phyloP scores from a whole-genome alignment of 2,113 vertebrate genomes.

The Lates calcarifer region DNA sequence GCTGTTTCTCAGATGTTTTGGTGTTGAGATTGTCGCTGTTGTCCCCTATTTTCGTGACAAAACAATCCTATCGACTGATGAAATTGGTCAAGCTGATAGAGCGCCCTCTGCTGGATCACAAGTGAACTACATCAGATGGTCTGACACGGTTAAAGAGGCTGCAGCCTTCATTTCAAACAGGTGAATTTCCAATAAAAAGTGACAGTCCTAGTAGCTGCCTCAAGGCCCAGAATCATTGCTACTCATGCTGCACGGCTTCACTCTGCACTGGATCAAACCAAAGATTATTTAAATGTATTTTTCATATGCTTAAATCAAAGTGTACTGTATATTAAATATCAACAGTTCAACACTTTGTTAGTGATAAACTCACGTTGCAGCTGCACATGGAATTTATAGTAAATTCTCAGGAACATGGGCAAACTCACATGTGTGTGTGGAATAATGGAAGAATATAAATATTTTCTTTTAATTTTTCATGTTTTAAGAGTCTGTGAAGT shows the following conservation, averaged over 20 bases:
- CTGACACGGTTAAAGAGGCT: no score
- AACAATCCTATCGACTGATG: no score
- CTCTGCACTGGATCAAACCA: background rate
- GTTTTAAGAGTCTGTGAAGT: slow-evolving; percentile 71
- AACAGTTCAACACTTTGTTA: background rate
- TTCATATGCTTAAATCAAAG: background rate
- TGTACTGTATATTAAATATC: background rate
- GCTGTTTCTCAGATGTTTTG: no score
- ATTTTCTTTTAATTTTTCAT: slow-evolving; percentile 49
- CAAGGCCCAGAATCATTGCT: no score
- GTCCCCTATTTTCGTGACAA: no score
- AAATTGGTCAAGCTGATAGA: no score
- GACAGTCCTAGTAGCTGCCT: no score
- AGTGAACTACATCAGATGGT: no score
- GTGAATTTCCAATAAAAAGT: no score
- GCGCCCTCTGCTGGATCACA: no score
- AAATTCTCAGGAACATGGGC: slow-evolving; percentile 18
- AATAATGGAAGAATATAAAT: slow-evolving; percentile 31
- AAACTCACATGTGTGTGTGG: slow-evolving; percentile 3
- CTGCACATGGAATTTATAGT: slow-evolving; percentile 33
- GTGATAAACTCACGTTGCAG: slow-evolving; percentile 6
- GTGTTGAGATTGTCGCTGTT: no score
- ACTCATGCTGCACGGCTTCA: background rate
- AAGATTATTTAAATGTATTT: background rate
- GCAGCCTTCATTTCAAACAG: no score